Evolutionary conservation across 2,888 invertebrate genomes (phyloP).

Genomic region (Oligia latruncula): DNA sequence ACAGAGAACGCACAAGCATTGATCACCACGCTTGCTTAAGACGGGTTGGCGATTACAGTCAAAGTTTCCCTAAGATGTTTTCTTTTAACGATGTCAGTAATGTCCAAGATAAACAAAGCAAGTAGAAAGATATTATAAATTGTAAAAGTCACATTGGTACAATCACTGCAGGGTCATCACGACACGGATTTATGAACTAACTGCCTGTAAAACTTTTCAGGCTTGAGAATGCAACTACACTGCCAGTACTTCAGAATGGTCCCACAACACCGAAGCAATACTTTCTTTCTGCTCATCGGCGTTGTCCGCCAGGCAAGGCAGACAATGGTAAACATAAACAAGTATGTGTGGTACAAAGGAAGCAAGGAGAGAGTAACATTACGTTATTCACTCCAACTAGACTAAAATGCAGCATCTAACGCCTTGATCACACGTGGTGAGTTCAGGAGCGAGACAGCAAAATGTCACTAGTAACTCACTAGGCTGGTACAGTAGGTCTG

Average conservation of each 20-base stretch:
- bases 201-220: no score
- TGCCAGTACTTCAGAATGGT: neutral
- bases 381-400: neutral
- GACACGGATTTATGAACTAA: no score
- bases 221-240: no score
- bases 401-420: neutral
- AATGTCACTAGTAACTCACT: neutral
- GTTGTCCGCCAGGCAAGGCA: neutral
- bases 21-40: no score
- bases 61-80: no score
- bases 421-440: conserved; percentile 6
- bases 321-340: conserved; percentile 8
- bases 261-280: neutral
- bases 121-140: no score
- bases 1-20: no score
- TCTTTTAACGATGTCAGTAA: no score
- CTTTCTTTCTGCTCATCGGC: neutral
- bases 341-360: neutral
- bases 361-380: neutral
- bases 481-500: neutral
- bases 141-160: no score
- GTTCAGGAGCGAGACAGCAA: neutral
- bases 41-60: no score
- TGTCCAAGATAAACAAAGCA: no score
- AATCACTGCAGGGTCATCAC: no score